Percentiles rank a stretch among this genome's conserved stretches.
Conservation (phyloP, 2,888 invertebrate species). For the Ephialtes manifestator region DNA sequence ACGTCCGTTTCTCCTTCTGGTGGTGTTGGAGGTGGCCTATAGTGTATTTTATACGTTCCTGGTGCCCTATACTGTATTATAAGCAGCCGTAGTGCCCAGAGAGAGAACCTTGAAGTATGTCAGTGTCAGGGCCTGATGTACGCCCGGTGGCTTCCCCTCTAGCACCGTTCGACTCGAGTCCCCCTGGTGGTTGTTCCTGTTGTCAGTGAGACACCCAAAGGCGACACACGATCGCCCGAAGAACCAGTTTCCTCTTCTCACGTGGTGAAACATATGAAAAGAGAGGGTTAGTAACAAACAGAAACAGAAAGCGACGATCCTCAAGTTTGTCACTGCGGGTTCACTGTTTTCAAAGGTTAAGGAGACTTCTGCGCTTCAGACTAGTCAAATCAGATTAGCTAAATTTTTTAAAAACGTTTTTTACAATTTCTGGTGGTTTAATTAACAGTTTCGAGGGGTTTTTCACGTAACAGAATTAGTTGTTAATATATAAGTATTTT, state of each 20-base stretch:
- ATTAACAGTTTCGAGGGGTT: too few relatives aligned
- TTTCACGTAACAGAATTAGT: too few relatives aligned
- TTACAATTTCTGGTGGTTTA: too few relatives aligned
- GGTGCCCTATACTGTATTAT: slow-evolving; percentile 17
- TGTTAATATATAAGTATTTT: too few relatives aligned
- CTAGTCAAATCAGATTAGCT: too few relatives aligned
- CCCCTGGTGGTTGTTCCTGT: slow-evolving; percentile 21
- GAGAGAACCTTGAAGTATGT: slow-evolving; percentile 82
- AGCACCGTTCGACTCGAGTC: slow-evolving; percentile 75
- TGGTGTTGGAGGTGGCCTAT: slow-evolving; percentile 24
- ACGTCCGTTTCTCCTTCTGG: slow-evolving; percentile 48
- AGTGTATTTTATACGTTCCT: background rate
- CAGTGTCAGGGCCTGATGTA: slow-evolving; percentile 81
- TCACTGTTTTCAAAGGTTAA: slow-evolving; percentile 79
- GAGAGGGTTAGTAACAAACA: background rate
- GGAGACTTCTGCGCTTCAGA: too few relatives aligned
- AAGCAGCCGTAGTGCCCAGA: slow-evolving; percentile 63
- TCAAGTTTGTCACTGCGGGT: background rate
- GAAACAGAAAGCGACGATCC: background rate
- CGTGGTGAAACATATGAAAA: slow-evolving; percentile 19
- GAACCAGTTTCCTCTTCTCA: slow-evolving; percentile 59
- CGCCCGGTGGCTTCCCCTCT: slow-evolving; percentile 66
- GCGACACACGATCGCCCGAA: slow-evolving; percentile 53
- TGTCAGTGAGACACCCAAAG: slow-evolving; percentile 55
- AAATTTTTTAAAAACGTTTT: too few relatives aligned